These are phyloP conservation scores for Nylanderia fulva DNA, from an alignment of 1,140 invertebrate genomes.

Conservation along the genomic window DNA sequence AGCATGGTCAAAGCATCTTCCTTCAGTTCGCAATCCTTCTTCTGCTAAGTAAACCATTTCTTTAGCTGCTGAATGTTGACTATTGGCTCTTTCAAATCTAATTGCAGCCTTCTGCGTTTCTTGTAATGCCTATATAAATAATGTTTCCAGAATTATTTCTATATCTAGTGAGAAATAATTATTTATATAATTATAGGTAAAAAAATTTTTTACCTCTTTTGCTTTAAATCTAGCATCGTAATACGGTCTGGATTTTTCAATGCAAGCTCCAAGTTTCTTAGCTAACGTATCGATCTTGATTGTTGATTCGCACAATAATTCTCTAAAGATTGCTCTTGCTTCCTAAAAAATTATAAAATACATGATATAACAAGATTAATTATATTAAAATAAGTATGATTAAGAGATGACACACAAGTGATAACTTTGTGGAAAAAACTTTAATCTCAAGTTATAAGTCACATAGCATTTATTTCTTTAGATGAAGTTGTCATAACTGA, in stretches of 20 bases:
- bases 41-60: constrained; percentile 97
- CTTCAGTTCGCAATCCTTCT: constrained; percentile 91
- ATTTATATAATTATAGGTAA: constrained; percentile 12
- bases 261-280: constrained; percentile 94
- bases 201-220: constrained; percentile 88
- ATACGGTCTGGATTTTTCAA: constrained; percentile 96
- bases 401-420: neutral
- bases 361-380: neutral
- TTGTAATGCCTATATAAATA: constrained; percentile 86
- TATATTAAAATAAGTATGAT: neutral
- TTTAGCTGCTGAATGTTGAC: constrained; percentile 96
- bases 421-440: constrained; percentile 1
- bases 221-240: constrained; percentile 94
- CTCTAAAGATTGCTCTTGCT: constrained; percentile 93
- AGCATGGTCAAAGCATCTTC: constrained; percentile 92
- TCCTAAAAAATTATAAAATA: constrained; percentile 87
- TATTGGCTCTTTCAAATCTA: constrained; percentile 96
- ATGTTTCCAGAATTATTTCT: neutral
- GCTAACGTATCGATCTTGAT: constrained; percentile 93
- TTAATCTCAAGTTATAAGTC: constrained; percentile 36
- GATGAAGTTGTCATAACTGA: constrained; percentile 70
- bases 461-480: constrained; percentile 75
- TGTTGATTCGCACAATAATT: constrained; percentile 94
- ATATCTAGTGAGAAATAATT: neutral
- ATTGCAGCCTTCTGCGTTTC: constrained; percentile 94